Base-by-base conservation (phyloP, 2,888 invertebrate species). In the Rhodophaea formosa region DNA sequence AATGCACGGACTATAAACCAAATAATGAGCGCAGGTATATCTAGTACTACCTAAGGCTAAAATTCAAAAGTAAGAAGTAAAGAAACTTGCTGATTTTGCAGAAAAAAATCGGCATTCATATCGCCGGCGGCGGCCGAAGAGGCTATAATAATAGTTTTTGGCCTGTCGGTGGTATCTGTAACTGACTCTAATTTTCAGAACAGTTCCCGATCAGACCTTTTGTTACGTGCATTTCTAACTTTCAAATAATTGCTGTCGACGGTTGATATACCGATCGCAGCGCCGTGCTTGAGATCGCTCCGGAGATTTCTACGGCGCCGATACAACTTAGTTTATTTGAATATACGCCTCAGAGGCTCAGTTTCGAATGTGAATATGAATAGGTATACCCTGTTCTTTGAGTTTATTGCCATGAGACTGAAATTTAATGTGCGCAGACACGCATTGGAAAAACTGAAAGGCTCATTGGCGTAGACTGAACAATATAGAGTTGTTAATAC, bases 281-380 rank as follows among this genome's bases (percentile, higher is more conserved):
- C 59, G 52, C 57, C 51, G 59, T 53, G 59, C 53, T 55, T 30
- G 44, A 59, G 57, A 64, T 64, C 59, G 62, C 59, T 58, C 56
- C 39, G 53, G 56, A 61, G 64, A 62, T 64, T 62, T 64, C 61
- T 62, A 61, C 62, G 59, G 61, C 59, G 61, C 61, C 61, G 62
- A 62, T 59, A 61, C 54, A 62, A 61, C 60, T 61, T 61, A 57
- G 59, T 61, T 62, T 62, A 64, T 64, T 61, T 45, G 54, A 45
- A 45, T 54, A 45, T 45, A 51, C 16, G 32, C 32, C 12, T 2
- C 6, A 46, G n/a, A 51, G 51, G 51, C 29, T 12, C 29, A 47
- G 47, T 51, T 35, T n/a, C 47, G 8, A 49, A 49, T 8, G 30
- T 8, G 5, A 6, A 8, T 35, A 39, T n/a, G 12, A 39, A n/a